Evolutionary conservation across 2,797 vertebrate species (phyloP).

Genomic region (Atherinosoma microstoma): DNA sequence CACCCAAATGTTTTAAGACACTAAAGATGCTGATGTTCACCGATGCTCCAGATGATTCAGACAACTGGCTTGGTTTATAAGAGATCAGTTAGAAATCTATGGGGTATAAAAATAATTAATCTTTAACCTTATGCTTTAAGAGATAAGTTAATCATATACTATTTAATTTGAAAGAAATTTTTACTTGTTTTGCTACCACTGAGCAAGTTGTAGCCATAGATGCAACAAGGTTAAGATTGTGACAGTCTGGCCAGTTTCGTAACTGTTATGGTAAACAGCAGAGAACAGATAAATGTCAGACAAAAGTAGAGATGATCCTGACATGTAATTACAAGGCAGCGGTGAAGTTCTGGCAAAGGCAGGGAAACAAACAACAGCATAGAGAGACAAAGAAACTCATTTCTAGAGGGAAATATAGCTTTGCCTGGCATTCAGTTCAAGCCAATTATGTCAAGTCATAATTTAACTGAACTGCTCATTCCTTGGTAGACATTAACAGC

Average conservation of each 20-base stretch:
- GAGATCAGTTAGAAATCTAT: too few species aligned
- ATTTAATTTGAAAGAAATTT: background rate
- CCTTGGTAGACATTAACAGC: constrained; percentile 41
- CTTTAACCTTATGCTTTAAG: background rate
- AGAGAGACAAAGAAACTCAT: constrained; percentile 62
- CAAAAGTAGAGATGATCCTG: constrained; percentile 58
- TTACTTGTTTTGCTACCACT: background rate
- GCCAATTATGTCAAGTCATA: constrained; percentile 47
- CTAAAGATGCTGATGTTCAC: background rate
- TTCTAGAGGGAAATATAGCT: constrained; percentile 52
- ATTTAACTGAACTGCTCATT: constrained; percentile 44
- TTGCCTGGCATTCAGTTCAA: constrained; percentile 36
- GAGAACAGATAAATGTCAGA: constrained; percentile 51
- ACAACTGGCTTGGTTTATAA: background rate
- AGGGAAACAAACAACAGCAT: constrained; percentile 56
- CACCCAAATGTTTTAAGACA: background rate
- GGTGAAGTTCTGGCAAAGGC: constrained; percentile 56
- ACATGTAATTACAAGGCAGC: constrained; percentile 71
- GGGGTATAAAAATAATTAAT: background rate
- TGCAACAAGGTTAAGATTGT: constrained; percentile 17
- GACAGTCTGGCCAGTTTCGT: constrained; percentile 30
- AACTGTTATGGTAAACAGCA: constrained; percentile 42
- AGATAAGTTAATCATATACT: background rate
- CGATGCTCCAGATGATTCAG: background rate
- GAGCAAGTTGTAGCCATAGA: constrained; percentile 10